Base-by-base conservation (phyloP, 1,140 invertebrate genomes). In the Drosophila pseudoananassae region DNA sequence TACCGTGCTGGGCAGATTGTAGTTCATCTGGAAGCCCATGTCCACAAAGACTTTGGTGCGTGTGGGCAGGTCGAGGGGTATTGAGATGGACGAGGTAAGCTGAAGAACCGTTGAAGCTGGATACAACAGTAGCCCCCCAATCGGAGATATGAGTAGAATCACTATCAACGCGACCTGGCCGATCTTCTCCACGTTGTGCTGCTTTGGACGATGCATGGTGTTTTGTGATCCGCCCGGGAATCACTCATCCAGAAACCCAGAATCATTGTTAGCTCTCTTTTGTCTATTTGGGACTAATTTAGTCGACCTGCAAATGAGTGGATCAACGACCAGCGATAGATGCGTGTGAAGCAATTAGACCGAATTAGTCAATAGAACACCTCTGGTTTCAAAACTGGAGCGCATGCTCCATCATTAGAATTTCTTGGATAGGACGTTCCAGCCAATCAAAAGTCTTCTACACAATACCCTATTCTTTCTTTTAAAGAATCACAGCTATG, bases 11-110 rank as follows among this genome's bases (percentile, higher is more conserved):
- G 90, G 90, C 47, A 91, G n/a, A 56, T 80, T 79, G 23, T 91
- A 91, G 51, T 91, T 90, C 69, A 88, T 78, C 56, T 91, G 90
- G 15, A 91, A 87, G 12, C 87, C 90, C 72, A 84, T 47, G 51
- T 91, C 87, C 23, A 77, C 51, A 6, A 85, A 91, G 12, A 85
- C 73, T 29, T 80, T 88, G 14, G 71, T 75, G 20, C 87, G 73
- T 1, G 66, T 54, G 7, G 63, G 57, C 4, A 90, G 50, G 27
- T 89, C 88, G 23, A 75, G 43, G 1, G 78, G 80, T 45, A 85
- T 64, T 23, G 89, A 91, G 23, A 90, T 43, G 1, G 75, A 72
- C 1, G 78, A 27, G 7, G 89, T 90, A 7, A 90, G 0, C 65
- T 90, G 79, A 1, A 90, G 38, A 3, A 63, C 43, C 27, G 84